Conservation (phyloP, 2,888 invertebrate species). For the Tromatobia lineatoria region DNA sequence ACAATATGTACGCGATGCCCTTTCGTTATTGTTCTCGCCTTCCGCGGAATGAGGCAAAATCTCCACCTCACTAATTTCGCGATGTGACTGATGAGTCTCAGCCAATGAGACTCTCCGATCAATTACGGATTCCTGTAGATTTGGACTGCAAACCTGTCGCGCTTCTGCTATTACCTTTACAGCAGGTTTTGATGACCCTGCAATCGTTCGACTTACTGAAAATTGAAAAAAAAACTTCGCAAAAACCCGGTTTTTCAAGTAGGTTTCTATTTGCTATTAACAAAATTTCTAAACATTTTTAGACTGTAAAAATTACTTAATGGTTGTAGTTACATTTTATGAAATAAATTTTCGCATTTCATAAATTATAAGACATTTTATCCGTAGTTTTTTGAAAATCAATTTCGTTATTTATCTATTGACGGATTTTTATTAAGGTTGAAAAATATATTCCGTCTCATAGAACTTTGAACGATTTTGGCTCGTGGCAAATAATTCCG, state of each 20-base stretch:
- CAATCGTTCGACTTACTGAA: constrained; percentile 68
- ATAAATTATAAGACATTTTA: too few species aligned
- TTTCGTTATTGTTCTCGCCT: constrained; percentile 32
- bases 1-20: constrained; percentile 17
- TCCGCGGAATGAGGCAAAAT: constrained; percentile 13
- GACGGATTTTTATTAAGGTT: not conserved
- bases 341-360: too few species aligned
- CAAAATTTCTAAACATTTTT: too few species aligned
- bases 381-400: too few species aligned
- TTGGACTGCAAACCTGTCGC: constrained; percentile 69
- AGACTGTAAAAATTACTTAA: too few species aligned
- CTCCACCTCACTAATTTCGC: constrained; percentile 38
- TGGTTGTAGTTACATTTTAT: too few species aligned
- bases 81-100: constrained; percentile 49
- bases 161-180: constrained; percentile 78
- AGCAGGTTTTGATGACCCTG: constrained; percentile 74
- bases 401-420: too few species aligned
- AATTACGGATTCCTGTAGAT: constrained; percentile 60
- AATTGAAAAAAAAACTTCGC: constrained; percentile 20
- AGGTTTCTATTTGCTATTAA: not conserved
- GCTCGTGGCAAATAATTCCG: not conserved
- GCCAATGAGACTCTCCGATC: constrained; percentile 55
- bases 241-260: not conserved
- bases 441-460: not conserved
- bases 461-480: not conserved